phyloP scores from a whole-genome alignment of 2,113 vertebrate species.

The Oryzias melastigma region DNA sequence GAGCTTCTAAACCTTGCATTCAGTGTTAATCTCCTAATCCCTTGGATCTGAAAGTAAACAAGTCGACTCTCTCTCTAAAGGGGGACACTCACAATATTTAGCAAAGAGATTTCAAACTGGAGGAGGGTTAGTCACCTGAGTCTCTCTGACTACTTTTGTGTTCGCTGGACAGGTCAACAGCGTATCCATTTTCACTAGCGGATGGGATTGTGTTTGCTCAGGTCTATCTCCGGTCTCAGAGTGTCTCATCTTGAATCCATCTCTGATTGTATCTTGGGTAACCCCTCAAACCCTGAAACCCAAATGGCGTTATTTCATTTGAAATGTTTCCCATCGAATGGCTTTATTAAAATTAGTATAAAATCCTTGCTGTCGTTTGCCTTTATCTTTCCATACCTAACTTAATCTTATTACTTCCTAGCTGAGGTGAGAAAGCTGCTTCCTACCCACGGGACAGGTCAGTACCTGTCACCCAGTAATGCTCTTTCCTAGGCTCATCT shows the following conservation, averaged over 20 bases:
- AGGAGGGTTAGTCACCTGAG: conserved; percentile 82
- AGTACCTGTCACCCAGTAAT: conserved; percentile 53
- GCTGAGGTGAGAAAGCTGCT: conserved; percentile 26
- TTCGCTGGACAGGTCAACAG: conserved; percentile 66
- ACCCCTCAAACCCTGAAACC: neutral
- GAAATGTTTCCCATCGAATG: neutral
- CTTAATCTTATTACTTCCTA: conserved; percentile 5
- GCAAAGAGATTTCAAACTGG: conserved; percentile 80
- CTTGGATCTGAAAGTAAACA: conserved; percentile 74
- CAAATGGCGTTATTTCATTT: neutral
- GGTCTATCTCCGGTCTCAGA: conserved; percentile 60
- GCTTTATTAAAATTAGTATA: neutral
- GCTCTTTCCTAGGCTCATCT: conserved; percentile 45
- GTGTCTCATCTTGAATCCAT: conserved; percentile 45
- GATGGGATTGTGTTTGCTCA: conserved; percentile 71
- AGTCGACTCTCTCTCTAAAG: conserved; percentile 76
- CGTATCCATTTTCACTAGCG: conserved; percentile 76
- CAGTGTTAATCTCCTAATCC: conserved; percentile 70
- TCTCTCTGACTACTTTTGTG: conserved; percentile 68
- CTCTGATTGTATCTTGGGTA: conserved; percentile 31
- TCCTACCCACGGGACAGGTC: conserved; percentile 38
- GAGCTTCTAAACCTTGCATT: neutral
- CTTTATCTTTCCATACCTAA: neutral
- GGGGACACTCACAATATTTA: conserved; percentile 84
- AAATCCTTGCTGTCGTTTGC: neutral